Evolutionary conservation across 2,888 invertebrate species (phyloP), one percentile per base, ranked within the genome.

Genomic region (Heliothis peltigera): DNA sequence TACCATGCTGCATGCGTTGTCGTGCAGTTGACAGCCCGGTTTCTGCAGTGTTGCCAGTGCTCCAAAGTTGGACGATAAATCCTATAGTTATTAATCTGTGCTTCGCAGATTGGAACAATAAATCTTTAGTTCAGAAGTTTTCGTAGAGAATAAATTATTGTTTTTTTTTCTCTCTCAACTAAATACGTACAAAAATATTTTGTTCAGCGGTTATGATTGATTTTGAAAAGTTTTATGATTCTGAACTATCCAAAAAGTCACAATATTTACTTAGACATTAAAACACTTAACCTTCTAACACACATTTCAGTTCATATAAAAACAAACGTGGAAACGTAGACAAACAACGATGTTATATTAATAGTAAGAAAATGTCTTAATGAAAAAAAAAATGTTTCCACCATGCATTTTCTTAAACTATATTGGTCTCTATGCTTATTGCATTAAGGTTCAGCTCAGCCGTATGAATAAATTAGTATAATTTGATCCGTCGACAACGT

Each of bases 401-500:
- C 54, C 21, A 39, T 67, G 35, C 60, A 62, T 52, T 12, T 35
- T 60, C 47, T 12, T 2, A 32, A 1, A 12, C 39, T 39, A 39
- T 15, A 39, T 39, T 79, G 54, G 72, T 73, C 81, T 71, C 65
- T 88, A 80, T 70, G 3, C 0, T 12, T 5, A 6, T 5, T 0
- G 35, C 3, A 12, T 70, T 84, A 87, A 66, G 73, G 66, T 63
- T 48, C 59, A 64, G 32, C 51, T 60, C 62, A 69, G 54, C 42
- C 46, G 56, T 42, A 35, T 61, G 51, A 53, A 58, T 77, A 69
- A 60, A 62, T 51, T 75, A 64, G 80, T 77, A 84, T 79, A 86
- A 88, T 84, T 76, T 79, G 85, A 88, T 87, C 82, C 79, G 81
- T 70, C 70, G 84, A 84, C 83, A 79, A 75, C 48, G 47, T 53